Percentiles rank a stretch among this genome's conserved stretches.
phyloP scores from a whole-genome alignment of 2,797 vertebrate species.

The Mallotus villosus region DNA sequence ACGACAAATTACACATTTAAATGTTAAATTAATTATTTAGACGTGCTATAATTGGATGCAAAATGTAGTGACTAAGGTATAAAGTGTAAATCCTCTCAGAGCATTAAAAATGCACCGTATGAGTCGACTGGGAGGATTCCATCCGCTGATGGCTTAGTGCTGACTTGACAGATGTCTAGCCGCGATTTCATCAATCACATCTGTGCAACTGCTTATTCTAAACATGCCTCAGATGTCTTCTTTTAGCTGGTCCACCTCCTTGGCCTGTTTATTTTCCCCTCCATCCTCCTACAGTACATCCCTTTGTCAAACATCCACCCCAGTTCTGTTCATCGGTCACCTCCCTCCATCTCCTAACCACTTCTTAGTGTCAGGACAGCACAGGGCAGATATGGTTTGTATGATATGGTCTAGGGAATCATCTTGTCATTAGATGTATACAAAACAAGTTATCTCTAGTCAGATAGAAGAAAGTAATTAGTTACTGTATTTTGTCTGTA shows the following conservation, averaged over 20 bases:
- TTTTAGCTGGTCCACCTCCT: constrained; percentile 36
- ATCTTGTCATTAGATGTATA: background rate
- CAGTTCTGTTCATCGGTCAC: constrained; percentile 43
- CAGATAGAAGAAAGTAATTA: background rate
- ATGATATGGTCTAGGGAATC: background rate
- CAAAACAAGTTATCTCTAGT: background rate
- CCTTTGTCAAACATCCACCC: constrained; percentile 40
- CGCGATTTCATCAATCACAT: constrained; percentile 62
- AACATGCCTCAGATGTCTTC: constrained; percentile 38
- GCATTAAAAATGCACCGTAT: constrained; percentile 50
- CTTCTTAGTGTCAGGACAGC: background rate
- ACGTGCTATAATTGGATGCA: constrained; percentile 54
- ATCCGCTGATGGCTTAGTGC: constrained; percentile 50
- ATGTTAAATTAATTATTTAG: constrained; percentile 45
- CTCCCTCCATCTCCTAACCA: constrained; percentile 10
- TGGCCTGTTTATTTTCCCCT: constrained; percentile 13
- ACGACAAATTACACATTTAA: constrained; percentile 43
- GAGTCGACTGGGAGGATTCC: constrained; percentile 48
- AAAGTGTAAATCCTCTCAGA: constrained; percentile 18
- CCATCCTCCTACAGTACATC: constrained; percentile 1
- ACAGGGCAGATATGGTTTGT: background rate
- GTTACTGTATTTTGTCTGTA: background rate
- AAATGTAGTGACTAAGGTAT: constrained; percentile 49
- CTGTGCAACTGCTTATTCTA: constrained; percentile 47
- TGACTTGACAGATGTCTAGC: constrained; percentile 67